phyloP scores from a whole-genome alignment of 1,140 invertebrate species.

The Chironomus tepperi region DNA sequence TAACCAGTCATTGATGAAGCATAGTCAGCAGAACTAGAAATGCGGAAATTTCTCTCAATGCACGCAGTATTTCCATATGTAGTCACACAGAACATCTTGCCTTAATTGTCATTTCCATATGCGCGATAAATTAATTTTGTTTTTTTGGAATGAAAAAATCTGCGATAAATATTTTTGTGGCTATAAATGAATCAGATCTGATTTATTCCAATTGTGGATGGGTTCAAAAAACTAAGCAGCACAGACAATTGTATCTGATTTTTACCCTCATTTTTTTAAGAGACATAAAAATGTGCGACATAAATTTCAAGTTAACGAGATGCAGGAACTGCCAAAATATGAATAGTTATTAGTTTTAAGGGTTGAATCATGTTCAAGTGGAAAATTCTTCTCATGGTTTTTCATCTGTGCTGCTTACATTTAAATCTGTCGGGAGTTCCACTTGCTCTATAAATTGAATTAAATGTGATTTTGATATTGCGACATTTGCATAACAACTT shows the following conservation, averaged over 20 bases:
- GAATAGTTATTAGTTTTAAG: neutral
- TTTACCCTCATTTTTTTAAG: neutral
- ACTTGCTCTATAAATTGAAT: neutral
- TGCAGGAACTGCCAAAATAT: neutral
- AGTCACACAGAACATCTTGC: no score
- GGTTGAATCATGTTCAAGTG: neutral
- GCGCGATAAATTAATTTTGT: neutral
- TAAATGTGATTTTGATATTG: neutral
- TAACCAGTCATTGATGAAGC: no score
- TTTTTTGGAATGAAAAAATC: neutral
- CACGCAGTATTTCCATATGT: no score
- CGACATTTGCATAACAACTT: neutral
- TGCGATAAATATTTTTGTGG: slow-evolving; percentile 6
- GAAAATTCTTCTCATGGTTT: neutral
- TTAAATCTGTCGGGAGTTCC: neutral
- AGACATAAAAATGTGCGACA: neutral
- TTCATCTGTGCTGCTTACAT: neutral
- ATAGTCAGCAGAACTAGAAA: no score
- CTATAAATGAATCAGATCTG: neutral
- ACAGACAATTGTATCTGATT: neutral
- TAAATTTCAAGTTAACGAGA: neutral
- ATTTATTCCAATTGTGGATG: neutral
- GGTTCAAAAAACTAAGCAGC: neutral
- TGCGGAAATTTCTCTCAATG: no score
- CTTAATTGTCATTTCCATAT: neutral